A percentile compares a stretch with the other conserved stretches of the same genome.
Evolutionary conservation across 2,113 vertebrate species (phyloP).

Genomic region (Morone saxatilis): DNA sequence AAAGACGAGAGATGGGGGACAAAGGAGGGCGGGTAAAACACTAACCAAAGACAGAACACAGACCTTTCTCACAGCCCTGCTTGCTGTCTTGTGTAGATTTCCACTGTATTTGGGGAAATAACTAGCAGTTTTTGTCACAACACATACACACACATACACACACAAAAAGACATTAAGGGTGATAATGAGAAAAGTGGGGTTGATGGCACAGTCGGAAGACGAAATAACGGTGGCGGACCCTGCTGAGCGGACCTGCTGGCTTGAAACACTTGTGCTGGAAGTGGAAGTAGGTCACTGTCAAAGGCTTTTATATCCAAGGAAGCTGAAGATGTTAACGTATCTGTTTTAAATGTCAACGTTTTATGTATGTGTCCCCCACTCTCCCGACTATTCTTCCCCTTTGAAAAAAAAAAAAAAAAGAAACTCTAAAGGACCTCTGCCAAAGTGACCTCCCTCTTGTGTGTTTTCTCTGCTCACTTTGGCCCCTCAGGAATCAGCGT

Average conservation of each 20-base stretch:
- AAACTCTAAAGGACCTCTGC: conserved; percentile 68
- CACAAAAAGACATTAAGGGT: conserved; percentile 8
- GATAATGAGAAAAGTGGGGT: conserved; percentile 20
- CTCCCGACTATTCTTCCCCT: neutral
- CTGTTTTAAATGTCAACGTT: conserved; percentile 67
- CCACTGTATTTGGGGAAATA: conserved; percentile 35
- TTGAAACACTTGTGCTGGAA: conserved; percentile 55
- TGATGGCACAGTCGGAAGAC: conserved; percentile 23
- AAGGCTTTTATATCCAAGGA: conserved; percentile 69
- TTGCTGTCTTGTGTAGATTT: conserved; percentile 23
- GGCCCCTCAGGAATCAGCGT: conserved; percentile 78
- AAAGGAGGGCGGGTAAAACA: conserved; percentile 54
- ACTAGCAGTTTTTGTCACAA: conserved; percentile 22
- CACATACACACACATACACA: neutral
- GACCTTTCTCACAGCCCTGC: conserved; percentile 48
- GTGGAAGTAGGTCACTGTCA: conserved; percentile 33
- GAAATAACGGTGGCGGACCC: conserved; percentile 10
- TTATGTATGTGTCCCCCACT: conserved; percentile 41
- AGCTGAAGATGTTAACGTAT: conserved; percentile 55
- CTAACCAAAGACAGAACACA: conserved; percentile 81
- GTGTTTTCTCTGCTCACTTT: conserved; percentile 61
- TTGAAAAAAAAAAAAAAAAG: neutral
- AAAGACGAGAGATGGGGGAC: neutral
- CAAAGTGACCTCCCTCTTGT: conserved; percentile 71
- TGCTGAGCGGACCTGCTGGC: conserved; percentile 51